phyloP scores from a whole-genome alignment of 2,113 vertebrate genomes.

The Onychorhynchus coronatus region DNA sequence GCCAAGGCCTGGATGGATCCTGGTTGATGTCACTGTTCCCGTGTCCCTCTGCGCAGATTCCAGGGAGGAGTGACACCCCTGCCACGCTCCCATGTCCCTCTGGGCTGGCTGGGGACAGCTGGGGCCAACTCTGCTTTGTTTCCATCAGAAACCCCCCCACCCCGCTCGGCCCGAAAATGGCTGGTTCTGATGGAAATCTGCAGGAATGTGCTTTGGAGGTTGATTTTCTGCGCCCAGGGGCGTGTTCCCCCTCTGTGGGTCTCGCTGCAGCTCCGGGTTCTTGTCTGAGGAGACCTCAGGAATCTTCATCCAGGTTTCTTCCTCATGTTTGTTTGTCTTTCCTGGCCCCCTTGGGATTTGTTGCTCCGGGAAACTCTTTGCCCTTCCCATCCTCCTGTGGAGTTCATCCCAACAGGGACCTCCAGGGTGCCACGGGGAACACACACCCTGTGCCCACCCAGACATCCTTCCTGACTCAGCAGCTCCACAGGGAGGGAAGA shows the following conservation, averaged over 20 bases:
- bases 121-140: no score
- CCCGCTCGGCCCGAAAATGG: no score
- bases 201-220: neutral
- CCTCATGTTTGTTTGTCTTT: neutral
- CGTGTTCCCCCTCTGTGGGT: no score
- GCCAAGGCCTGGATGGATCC: no score
- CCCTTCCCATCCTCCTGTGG: neutral
- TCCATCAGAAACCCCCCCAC: no score
- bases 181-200: neutral
- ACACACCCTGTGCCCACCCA: neutral
- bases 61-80: no score
- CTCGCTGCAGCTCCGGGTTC: neutral
- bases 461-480: neutral
- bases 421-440: neutral
- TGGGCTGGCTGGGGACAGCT: no score
- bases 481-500: neutral
- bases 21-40: no score
- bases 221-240: rapidly evolving
- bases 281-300: neutral
- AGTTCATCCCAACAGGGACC: neutral
- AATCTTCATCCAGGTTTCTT: neutral
- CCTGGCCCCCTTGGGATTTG: neutral
- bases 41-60: no score
- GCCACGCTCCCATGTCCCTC: no score
- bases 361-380: neutral